phyloP scores from a whole-genome alignment of 2,113 vertebrate genomes.

The Coreoperca whiteheadi region DNA sequence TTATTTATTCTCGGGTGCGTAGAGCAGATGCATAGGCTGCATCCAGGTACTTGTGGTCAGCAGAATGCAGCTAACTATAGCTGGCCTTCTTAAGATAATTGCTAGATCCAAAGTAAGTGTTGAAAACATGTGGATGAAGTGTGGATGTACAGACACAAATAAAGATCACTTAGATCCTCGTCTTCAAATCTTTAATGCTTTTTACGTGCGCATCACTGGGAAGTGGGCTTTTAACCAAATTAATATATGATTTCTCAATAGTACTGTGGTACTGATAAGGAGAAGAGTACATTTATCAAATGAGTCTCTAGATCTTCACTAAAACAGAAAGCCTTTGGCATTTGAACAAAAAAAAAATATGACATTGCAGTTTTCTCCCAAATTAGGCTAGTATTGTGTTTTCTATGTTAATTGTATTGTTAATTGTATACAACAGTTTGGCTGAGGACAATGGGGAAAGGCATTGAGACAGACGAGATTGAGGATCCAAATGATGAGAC shows the following conservation, averaged over 20 bases:
- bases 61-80: constrained; percentile 5
- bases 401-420: neutral
- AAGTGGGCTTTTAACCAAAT: neutral
- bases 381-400: neutral
- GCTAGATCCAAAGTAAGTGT: neutral
- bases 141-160: neutral
- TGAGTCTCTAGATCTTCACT: neutral
- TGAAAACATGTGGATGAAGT: neutral
- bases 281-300: neutral
- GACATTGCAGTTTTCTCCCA: neutral
- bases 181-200: neutral
- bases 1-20: constrained; percentile 30
- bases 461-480: neutral
- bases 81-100: constrained; percentile 6
- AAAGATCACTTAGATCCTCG: neutral
- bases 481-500: neutral
- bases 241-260: neutral
- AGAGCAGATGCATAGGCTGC: constrained; percentile 23
- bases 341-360: neutral
- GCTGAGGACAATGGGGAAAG: neutral
- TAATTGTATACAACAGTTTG: neutral
- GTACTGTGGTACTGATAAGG: neutral
- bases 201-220: neutral
- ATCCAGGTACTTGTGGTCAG: constrained; percentile 18
- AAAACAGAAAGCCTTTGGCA: neutral